Evolutionary conservation across 2,797 vertebrate species (phyloP).

Genomic region (Phaenicophaeus curvirostris): DNA sequence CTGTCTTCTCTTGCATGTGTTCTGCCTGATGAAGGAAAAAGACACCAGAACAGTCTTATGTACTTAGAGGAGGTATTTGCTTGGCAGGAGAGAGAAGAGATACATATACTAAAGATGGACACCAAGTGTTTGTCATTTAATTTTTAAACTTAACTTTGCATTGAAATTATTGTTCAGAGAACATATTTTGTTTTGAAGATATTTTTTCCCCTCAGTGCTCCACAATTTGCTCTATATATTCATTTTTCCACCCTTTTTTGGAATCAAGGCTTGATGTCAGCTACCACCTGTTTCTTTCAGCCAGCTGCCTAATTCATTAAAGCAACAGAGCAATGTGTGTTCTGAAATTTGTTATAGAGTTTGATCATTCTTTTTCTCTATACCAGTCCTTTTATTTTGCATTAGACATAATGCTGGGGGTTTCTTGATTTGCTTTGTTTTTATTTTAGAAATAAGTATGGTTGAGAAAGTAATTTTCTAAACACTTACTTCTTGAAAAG

Average conservation of each 20-base stretch:
- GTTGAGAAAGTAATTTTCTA: neutral
- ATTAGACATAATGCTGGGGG: rapidly evolving
- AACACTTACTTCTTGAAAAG: neutral
- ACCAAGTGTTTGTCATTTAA: neutral
- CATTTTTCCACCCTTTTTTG: neutral
- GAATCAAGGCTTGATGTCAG: neutral
- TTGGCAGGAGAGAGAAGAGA: neutral
- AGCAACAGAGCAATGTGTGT: neutral
- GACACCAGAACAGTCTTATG: neutral
- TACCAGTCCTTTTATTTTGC: neutral
- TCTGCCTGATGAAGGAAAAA: neutral
- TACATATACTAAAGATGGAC: neutral
- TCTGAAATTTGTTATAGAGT: neutral
- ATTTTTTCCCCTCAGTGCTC: neutral
- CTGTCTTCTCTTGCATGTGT: neutral
- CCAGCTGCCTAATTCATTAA: neutral
- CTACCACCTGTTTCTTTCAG: neutral
- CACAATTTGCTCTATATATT: neutral
- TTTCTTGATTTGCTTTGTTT: neutral
- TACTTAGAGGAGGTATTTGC: neutral
- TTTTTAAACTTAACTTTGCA: neutral
- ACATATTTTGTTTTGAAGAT: neutral
- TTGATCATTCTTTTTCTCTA: neutral
- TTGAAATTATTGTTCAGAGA: neutral
- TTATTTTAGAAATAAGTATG: neutral